Percentiles rank a stretch among this genome's conserved stretches.
Evolutionary conservation across 2,888 invertebrate genomes (phyloP).

Genomic region (Diloba caeruleocephala): DNA sequence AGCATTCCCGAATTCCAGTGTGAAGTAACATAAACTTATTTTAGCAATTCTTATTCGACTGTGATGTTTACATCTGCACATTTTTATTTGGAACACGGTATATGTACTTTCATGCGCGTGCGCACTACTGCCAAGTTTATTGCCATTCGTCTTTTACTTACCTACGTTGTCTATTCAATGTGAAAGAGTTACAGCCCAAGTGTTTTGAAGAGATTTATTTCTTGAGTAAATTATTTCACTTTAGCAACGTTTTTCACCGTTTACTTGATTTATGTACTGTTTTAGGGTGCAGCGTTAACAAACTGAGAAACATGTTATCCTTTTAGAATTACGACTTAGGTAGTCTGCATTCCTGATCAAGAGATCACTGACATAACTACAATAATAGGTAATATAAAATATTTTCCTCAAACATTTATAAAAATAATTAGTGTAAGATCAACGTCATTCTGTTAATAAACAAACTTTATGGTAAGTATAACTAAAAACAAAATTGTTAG

Average conservation of each 20-base stretch:
- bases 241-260: constrained; percentile 52
- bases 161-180: constrained; percentile 53
- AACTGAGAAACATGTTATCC: not conserved
- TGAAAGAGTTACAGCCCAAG: constrained; percentile 55
- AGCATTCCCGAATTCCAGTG: constrained; percentile 34
- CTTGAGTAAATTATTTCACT: constrained; percentile 60
- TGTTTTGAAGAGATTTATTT: constrained; percentile 62
- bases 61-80: constrained; percentile 57
- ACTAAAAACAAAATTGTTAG: too few relatives aligned
- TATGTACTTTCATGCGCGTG: constrained; percentile 43
- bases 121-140: constrained; percentile 61
- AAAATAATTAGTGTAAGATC: too few relatives aligned
- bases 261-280: constrained; percentile 53
- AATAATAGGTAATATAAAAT: too few relatives aligned
- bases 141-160: constrained; percentile 58
- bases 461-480: too few relatives aligned
- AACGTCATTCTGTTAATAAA: too few relatives aligned
- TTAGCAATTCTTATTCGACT: constrained; percentile 36
- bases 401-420: too few relatives aligned
- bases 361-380: not conserved
- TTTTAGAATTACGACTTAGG: not conserved
- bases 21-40: constrained; percentile 46
- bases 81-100: constrained; percentile 56
- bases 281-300: constrained; percentile 13
- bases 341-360: not conserved